Evolutionary conservation across 2,888 invertebrate species (phyloP), one percentile per base, ranked within the genome.

Genomic region (Agapostemon virescens): DNA sequence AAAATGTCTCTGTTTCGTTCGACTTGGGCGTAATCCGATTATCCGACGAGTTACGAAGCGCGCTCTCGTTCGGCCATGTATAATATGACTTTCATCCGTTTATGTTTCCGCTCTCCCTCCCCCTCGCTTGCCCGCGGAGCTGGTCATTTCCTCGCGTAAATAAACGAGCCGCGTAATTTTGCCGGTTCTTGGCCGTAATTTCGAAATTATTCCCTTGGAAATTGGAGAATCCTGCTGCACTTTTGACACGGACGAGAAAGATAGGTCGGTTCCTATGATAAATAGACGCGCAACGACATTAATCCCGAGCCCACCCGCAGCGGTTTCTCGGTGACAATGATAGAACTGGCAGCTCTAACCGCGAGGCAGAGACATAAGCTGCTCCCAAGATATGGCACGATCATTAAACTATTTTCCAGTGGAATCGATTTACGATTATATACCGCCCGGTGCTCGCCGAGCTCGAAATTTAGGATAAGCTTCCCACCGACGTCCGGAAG

Each of bases 401-500:
- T 86, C 87, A 84, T 86, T 86, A 84, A 81, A 81, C 81, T 83
- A 83, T 83, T 85, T 86, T 82, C 87, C 68, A 64, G n/a, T 33
- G 76, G 72, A 74, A 86, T 82, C 85, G 87, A 86, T 87, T 86
- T 84, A 64, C 77, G 49, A 81, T 82, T 77, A 74, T 36, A 58
- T 64, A 42, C 64, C 45, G 45, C 17, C 23, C n/a, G 63, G n/a
- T n/a, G 74, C 71, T 69, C 61, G 38, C 58, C 13, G 49, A 78
- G 69, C 72, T 63, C 49, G 70, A 49, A 68, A 63, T 52, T 42
- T 38, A 61, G 45, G 23, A 30, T 42, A 63, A 52, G 45, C 55
- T 69, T n/a, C 36, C 36, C 36, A 13, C 13, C 36, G 63, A n/a
- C 63, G 13, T 36, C n/a, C 33, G 11, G 63, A 36, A n/a, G 63